Evolutionary conservation across 2,888 invertebrate genomes (phyloP).

Genomic region (Tachina fera): DNA sequence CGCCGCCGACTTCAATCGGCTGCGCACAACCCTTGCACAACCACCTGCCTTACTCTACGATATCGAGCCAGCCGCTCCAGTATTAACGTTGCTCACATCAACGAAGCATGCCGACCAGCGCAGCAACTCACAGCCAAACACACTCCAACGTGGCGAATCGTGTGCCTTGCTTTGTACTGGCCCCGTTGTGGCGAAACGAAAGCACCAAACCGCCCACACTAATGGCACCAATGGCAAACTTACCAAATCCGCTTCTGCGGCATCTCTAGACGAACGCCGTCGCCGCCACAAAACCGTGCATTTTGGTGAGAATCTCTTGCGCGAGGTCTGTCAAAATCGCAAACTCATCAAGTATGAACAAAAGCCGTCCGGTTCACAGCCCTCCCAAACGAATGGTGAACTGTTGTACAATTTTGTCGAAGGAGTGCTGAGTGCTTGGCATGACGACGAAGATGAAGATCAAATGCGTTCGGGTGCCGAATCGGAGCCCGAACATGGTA

Average conservation of each 20-base stretch:
- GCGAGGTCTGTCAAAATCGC: slow-evolving; percentile 89
- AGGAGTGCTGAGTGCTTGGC: slow-evolving; percentile 91
- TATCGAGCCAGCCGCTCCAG: slow-evolving; percentile 76
- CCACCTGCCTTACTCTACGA: slow-evolving; percentile 79
- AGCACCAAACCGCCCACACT: slow-evolving; percentile 74
- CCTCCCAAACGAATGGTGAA: slow-evolving; percentile 90
- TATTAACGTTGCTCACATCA: slow-evolving; percentile 53
- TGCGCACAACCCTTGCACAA: slow-evolving; percentile 80
- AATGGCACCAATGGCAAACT: slow-evolving; percentile 78
- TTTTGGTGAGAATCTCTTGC: slow-evolving; percentile 89
- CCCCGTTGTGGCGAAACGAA: slow-evolving; percentile 65
- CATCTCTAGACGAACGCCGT: slow-evolving; percentile 87
- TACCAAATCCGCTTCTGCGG: slow-evolving; percentile 85
- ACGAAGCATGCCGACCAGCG: slow-evolving; percentile 74
- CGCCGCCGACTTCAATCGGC: slow-evolving; percentile 82
- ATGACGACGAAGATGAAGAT: slow-evolving; percentile 86
- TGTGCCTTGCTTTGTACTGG: slow-evolving; percentile 75
- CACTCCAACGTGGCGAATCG: slow-evolving; percentile 81
- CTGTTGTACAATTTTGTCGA: slow-evolving; percentile 92
- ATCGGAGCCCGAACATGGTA: slow-evolving; percentile 88
- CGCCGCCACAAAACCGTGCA: slow-evolving; percentile 91
- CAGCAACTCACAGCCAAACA: slow-evolving; percentile 82
- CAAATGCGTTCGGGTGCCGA: slow-evolving; percentile 89
- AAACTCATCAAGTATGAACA: slow-evolving; percentile 84
- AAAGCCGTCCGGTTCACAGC: slow-evolving; percentile 82